phyloP scores from a whole-genome alignment of 2,888 invertebrate genomes.

The Ametastegia equiseti region DNA sequence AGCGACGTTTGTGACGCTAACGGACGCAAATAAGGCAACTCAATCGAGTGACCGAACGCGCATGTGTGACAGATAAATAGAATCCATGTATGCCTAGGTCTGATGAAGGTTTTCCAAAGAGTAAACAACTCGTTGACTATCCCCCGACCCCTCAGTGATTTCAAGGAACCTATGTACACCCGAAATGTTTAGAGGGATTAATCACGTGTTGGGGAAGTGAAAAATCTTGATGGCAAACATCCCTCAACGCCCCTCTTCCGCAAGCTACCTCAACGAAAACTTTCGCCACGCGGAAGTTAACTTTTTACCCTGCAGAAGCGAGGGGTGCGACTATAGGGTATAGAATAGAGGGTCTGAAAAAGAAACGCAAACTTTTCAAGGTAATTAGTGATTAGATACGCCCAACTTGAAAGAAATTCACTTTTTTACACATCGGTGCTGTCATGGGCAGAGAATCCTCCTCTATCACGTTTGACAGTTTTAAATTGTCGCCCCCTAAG shows the following conservation, averaged over 20 bases:
- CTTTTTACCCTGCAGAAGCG: not conserved
- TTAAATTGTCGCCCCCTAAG: not conserved
- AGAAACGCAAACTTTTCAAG: constrained; percentile 1
- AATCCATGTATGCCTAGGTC: not conserved
- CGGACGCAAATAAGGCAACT: not conserved
- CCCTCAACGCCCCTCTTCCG: not conserved
- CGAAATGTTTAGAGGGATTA: not conserved
- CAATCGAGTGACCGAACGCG: not conserved
- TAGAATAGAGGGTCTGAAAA: not conserved
- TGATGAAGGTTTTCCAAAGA: not conserved
- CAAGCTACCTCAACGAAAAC: not conserved
- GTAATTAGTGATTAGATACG: constrained; percentile 7
- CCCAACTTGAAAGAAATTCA: not conserved
- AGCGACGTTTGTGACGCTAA: not conserved
- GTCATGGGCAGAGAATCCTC: not conserved
- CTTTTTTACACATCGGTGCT: not conserved
- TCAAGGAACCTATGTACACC: too few relatives aligned
- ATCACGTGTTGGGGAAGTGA: not conserved
- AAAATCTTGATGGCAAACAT: not conserved
- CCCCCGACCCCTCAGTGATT: too few relatives aligned
- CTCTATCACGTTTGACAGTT: not conserved
- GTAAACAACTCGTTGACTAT: not conserved
- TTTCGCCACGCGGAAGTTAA: not conserved
- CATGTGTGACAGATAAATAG: too few relatives aligned
- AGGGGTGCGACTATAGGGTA: not conserved